Percentiles rank a stretch among this genome's conserved stretches.
Evolutionary conservation across 2,888 invertebrate species (phyloP).

Genomic region (Sarcophaga caerulescens): DNA sequence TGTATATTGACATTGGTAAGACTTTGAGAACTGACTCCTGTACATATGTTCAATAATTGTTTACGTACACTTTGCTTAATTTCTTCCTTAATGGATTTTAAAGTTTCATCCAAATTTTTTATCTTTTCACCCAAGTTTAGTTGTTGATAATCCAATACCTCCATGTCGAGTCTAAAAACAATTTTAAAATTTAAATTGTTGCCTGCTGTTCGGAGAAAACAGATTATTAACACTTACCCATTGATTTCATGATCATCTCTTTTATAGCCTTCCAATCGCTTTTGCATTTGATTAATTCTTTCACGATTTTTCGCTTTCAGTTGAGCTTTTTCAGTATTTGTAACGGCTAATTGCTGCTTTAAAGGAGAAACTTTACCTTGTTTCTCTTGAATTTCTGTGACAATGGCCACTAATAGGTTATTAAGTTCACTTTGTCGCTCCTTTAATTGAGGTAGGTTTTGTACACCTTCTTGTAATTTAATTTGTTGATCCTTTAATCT

Average conservation of each 20-base stretch:
- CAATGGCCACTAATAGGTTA: constrained; percentile 74
- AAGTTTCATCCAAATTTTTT: constrained; percentile 82
- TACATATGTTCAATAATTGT: neutral
- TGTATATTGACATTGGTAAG: too few species aligned
- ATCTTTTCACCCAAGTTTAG: constrained; percentile 83
- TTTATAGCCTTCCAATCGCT: constrained; percentile 73
- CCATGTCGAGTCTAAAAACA: constrained; percentile 80
- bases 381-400: constrained; percentile 78
- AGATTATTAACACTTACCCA: constrained; percentile 70
- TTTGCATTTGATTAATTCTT: constrained; percentile 72
- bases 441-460: constrained; percentile 80
- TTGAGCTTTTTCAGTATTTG: constrained; percentile 79
- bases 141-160: constrained; percentile 83
- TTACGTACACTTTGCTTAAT: constrained; percentile 50
- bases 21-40: too few species aligned
- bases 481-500: constrained; percentile 86
- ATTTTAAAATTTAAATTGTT: too few species aligned
- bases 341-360: constrained; percentile 72
- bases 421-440: constrained; percentile 74
- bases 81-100: constrained; percentile 82
- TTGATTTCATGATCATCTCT: constrained; percentile 78
- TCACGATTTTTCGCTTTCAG: constrained; percentile 74
- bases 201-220: too few species aligned
- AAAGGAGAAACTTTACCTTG: constrained; percentile 81
- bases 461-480: constrained; percentile 84